phyloP scores from a whole-genome alignment of 1,140 invertebrate species.

The Drosophila saltans region DNA sequence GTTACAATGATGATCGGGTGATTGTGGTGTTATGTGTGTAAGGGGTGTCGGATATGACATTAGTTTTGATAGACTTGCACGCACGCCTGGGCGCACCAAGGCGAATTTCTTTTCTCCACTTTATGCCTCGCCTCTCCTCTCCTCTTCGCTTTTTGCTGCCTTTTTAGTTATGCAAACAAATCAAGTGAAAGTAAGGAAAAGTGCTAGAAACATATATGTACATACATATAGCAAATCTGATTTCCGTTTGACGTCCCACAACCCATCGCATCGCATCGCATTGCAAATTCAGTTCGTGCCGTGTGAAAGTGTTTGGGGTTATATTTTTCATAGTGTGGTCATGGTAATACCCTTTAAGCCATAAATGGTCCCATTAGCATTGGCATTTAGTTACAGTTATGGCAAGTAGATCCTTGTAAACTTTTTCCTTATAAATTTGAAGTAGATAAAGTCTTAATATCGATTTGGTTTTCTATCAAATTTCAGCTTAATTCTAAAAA shows the following conservation, averaged over 20 bases:
- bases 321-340: constrained; percentile 9
- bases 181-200: constrained; percentile 47
- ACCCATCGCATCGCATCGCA: too few species aligned
- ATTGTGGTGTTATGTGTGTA: neutral
- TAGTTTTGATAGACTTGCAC: constrained; percentile 77
- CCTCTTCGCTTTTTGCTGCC: neutral
- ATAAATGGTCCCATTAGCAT: neutral
- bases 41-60: constrained; percentile 33
- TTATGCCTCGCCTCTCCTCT: neutral
- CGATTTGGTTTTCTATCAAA: too few species aligned
- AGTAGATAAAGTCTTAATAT: too few species aligned
- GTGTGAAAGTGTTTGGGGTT: constrained; percentile 14
- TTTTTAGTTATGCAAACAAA: constrained; percentile 66
- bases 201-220: constrained; percentile 42
- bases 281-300: constrained; percentile 15
- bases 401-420: too few species aligned
- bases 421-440: too few species aligned
- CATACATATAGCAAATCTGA: constrained; percentile 59
- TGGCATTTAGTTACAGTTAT: too few species aligned
- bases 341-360: neutral
- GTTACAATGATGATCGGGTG: neutral
- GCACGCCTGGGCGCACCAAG: constrained; percentile 60
- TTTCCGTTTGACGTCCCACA: constrained; percentile 57
- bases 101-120: constrained; percentile 36
- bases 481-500: too few species aligned